phyloP scores from a whole-genome alignment of 1,140 invertebrate species.

The Drosophila navojoa region DNA sequence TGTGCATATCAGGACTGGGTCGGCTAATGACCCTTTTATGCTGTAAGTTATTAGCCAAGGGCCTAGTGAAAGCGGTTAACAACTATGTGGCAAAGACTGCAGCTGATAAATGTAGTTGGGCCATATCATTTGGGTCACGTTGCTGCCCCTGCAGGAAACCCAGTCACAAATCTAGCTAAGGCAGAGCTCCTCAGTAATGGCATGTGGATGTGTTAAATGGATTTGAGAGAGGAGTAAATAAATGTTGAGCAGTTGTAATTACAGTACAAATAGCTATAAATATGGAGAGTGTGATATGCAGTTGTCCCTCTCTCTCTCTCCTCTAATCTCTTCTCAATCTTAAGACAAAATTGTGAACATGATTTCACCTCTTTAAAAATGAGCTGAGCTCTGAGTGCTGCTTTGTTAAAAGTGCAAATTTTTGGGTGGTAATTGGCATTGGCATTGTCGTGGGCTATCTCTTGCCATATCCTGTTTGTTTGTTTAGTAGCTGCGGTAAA shows the following conservation, averaged over 20 bases:
- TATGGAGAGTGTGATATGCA: too few relatives aligned
- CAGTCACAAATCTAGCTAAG: background rate
- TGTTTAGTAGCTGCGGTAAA: conserved; percentile 66
- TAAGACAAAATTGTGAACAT: too few relatives aligned
- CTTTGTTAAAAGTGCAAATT: conserved; percentile 29
- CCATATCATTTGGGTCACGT: conserved; percentile 17
- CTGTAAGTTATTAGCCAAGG: conserved; percentile 41
- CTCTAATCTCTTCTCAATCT: too few relatives aligned
- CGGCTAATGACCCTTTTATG: conserved; percentile 68
- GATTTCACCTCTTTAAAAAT: background rate
- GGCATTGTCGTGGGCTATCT: conserved; percentile 59
- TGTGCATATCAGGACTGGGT: conserved; percentile 14
- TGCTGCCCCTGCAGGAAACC: background rate
- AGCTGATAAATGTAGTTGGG: conserved; percentile 25
- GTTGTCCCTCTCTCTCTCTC: too few relatives aligned
- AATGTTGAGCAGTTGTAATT: too few relatives aligned
- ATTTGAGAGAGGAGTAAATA: background rate
- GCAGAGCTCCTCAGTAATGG: background rate
- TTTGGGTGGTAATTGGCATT: conserved; percentile 28
- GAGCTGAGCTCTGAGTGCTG: background rate
- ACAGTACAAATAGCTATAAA: too few relatives aligned
- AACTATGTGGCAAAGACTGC: conserved; percentile 12
- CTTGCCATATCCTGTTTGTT: conserved; percentile 47
- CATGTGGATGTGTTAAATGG: too few relatives aligned
- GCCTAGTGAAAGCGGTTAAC: conserved; percentile 28